A percentile compares a stretch with the other conserved stretches of the same genome.
Evolutionary conservation across 2,888 invertebrate genomes (phyloP).

Genomic region (Mesochorus sp.): DNA sequence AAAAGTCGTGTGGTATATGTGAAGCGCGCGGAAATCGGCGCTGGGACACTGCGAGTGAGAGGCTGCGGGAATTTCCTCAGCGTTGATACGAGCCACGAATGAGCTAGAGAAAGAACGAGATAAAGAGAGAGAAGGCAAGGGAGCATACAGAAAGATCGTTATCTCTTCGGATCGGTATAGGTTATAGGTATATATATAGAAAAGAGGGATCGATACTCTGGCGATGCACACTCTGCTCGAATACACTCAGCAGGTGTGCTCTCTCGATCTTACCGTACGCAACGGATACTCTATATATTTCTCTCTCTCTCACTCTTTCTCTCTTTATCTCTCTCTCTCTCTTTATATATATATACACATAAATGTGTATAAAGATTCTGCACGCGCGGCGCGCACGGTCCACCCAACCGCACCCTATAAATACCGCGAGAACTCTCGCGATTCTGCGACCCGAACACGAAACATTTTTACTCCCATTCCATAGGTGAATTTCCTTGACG

Average conservation of each 20-base stretch:
- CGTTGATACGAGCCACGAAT: slow-evolving; percentile 63
- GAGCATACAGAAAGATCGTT: slow-evolving; percentile 54
- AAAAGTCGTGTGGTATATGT: slow-evolving; percentile 4
- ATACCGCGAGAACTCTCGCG: slow-evolving; percentile 54
- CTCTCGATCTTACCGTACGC: slow-evolving; percentile 15
- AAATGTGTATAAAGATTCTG: slow-evolving; percentile 21
- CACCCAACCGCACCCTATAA: slow-evolving; percentile 65
- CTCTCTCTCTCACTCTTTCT: too few species aligned
- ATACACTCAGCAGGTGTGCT: slow-evolving; percentile 64
- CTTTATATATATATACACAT: too few species aligned
- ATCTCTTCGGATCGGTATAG: slow-evolving; percentile 58
- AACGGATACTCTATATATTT: slow-evolving; percentile 31
- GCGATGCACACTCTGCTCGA: slow-evolving; percentile 56
- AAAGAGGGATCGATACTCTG: slow-evolving; percentile 61
- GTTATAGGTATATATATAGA: slow-evolving; percentile 40
- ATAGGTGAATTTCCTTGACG: slow-evolving; percentile 1
- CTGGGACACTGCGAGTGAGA: slow-evolving; percentile 18
- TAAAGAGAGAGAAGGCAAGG: slow-evolving; percentile 1
- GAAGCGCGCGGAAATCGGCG: neutral
- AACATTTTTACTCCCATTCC: slow-evolving; percentile 25
- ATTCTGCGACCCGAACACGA: slow-evolving; percentile 59
- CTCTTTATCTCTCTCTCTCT: too few species aligned
- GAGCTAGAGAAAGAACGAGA: slow-evolving; percentile 40
- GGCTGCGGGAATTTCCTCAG: slow-evolving; percentile 45
- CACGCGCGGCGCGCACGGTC: slow-evolving; percentile 58